A percentile compares a stretch with the other conserved stretches of the same genome.
phyloP scores from a whole-genome alignment of 2,113 vertebrate genomes.

The Forbesichthys agassizii region DNA sequence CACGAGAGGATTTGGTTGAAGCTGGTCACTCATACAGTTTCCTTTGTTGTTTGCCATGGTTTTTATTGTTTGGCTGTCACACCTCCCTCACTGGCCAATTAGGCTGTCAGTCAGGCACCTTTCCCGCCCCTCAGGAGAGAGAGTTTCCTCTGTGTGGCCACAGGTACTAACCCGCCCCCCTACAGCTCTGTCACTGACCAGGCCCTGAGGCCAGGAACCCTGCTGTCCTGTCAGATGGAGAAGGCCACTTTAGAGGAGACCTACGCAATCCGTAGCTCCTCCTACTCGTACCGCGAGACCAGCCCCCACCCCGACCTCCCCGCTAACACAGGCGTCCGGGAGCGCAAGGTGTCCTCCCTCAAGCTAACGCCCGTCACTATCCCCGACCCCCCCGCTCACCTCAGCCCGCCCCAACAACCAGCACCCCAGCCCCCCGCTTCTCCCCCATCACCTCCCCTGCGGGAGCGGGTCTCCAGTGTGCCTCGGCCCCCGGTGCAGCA shows the following conservation, averaged over 20 bases:
- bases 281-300: constrained; percentile 71
- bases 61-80: constrained; percentile 71
- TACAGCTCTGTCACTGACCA: constrained; percentile 59
- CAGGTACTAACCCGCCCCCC: constrained; percentile 68
- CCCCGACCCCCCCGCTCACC: constrained; percentile 71
- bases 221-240: constrained; percentile 64
- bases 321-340: constrained; percentile 74
- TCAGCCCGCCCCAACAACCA: constrained; percentile 52
- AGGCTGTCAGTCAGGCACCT: constrained; percentile 79
- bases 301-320: constrained; percentile 66
- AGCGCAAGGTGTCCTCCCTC: constrained; percentile 84
- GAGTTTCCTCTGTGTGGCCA: constrained; percentile 76
- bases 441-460: constrained; percentile 34
- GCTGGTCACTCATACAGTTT: constrained; percentile 30
- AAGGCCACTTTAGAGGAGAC: constrained; percentile 68
- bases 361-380: constrained; percentile 83
- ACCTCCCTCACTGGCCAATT: constrained; percentile 75
- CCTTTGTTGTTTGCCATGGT: constrained; percentile 65
- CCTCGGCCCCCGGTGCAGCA: neutral
- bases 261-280: constrained; percentile 79
- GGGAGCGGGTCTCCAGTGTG: constrained; percentile 13
- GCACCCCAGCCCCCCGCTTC: constrained; percentile 54
- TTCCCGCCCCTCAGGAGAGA: constrained; percentile 85
- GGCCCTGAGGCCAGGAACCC: constrained; percentile 37
- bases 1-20: constrained; percentile 16